Conservation (phyloP, 2,797 vertebrate species). For the Pelochelys cantorii region DNA sequence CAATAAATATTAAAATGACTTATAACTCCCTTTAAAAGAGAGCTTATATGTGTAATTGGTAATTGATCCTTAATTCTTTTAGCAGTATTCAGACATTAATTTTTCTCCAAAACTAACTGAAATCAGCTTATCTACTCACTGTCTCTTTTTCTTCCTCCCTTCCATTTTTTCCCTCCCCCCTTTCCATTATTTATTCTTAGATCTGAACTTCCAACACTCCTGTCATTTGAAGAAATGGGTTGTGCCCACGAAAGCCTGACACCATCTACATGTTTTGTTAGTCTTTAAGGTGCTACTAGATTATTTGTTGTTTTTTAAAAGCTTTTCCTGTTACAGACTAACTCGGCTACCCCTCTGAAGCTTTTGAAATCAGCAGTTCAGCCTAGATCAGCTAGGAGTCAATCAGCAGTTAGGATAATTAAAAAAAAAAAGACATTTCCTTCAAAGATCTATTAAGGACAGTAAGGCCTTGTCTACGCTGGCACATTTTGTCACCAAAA, state of each 20-base stretch:
- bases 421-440: slow-evolving; percentile 29
- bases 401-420: slow-evolving; percentile 38
- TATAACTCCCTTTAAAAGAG: slow-evolving; percentile 4
- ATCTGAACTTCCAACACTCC: too few species aligned
- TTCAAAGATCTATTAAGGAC: slow-evolving; percentile 28
- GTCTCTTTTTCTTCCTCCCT: too few species aligned
- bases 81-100: background rate
- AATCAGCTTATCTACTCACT: background rate
- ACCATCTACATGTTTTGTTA: too few species aligned
- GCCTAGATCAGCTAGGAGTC: slow-evolving; percentile 44
- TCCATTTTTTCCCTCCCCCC: too few species aligned
- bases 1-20: background rate
- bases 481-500: too few species aligned
- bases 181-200: too few species aligned
- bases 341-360: too few species aligned
- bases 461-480: background rate
- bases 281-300: too few species aligned
- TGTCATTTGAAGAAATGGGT: too few species aligned
- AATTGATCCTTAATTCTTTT: background rate
- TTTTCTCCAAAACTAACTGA: slow-evolving; percentile 28
- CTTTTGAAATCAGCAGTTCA: background rate
- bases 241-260: too few species aligned
- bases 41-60: background rate
- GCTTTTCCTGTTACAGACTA: too few species aligned
- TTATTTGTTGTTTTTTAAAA: too few species aligned